Conservation (phyloP, 2,888 invertebrate species). For the Lepidocyrtoides sp. region DNA sequence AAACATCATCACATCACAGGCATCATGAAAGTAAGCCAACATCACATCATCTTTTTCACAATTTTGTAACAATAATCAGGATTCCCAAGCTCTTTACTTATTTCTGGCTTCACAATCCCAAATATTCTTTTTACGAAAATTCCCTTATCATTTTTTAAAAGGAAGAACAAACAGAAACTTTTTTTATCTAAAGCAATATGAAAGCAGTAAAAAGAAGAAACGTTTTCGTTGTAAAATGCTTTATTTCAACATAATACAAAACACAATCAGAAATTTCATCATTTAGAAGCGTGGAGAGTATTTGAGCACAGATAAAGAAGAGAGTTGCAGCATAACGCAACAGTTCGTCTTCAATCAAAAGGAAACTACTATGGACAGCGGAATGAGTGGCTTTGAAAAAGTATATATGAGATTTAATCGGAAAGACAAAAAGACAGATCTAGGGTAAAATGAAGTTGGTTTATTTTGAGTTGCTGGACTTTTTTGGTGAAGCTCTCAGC, state of each 20-base stretch:
- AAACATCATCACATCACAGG: constrained; percentile 2
- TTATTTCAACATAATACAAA: constrained; percentile 8
- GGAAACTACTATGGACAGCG: no score
- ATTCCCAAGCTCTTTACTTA: not conserved
- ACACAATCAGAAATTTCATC: no score
- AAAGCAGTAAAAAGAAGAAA: not conserved
- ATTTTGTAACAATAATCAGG: constrained; percentile 62
- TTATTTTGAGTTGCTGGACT: no score
- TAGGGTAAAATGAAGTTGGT: no score
- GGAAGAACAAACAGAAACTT: not conserved
- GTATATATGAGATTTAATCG: no score
- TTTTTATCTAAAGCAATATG: constrained; percentile 3
- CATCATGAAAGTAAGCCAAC: constrained; percentile 16
- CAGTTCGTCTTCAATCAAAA: not conserved
- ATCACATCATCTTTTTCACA: constrained; percentile 55
- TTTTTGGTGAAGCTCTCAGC: no score
- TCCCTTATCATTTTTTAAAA: not conserved
- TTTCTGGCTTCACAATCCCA: constrained; percentile 24
- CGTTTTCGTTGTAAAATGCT: constrained; percentile 10
- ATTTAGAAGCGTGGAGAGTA: not conserved
- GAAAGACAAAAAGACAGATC: no score
- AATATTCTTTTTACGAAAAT: constrained; percentile 27
- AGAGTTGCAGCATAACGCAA: no score
- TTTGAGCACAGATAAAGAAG: not conserved
- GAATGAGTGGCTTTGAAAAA: no score